These are phyloP conservation scores for Pristionchus mayeri DNA, from an alignment of 2,888 invertebrate species.

Conservation along the genomic window DNA sequence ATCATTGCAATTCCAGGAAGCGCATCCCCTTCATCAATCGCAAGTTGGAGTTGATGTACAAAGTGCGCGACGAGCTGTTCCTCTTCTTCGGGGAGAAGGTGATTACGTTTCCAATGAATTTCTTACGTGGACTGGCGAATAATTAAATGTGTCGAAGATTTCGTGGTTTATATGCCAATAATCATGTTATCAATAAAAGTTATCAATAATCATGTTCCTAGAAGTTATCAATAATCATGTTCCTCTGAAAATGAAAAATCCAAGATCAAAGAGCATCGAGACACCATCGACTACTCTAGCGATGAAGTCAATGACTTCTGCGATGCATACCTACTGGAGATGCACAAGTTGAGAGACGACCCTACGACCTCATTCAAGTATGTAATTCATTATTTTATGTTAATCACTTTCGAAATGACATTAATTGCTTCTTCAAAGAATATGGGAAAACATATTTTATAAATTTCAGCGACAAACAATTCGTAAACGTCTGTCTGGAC, in stretches of 20 bases:
- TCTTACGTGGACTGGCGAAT: too few relatives aligned
- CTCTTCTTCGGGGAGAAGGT: constrained; percentile 32
- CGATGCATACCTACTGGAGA: constrained; percentile 44
- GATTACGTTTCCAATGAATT: neutral
- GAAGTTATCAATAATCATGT: neutral
- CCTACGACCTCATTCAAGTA: neutral
- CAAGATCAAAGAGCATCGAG: neutral
- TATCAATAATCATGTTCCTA: too few relatives aligned
- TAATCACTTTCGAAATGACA: too few relatives aligned
- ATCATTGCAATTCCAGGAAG: neutral
- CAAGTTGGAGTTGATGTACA: neutral
- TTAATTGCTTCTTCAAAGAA: too few relatives aligned
- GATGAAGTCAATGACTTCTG: constrained; percentile 17
- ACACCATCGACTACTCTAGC: constrained; percentile 35
- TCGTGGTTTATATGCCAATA: too few relatives aligned
- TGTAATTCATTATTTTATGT: too few relatives aligned
- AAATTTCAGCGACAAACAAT: too few relatives aligned
- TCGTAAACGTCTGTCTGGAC: too few relatives aligned
- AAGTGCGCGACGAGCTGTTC: neutral
- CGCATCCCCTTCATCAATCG: constrained; percentile 2
- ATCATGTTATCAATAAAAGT: too few relatives aligned
- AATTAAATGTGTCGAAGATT: neutral
- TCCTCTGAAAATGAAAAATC: too few relatives aligned
- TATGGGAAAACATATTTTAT: too few relatives aligned
- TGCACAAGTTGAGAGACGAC: constrained; percentile 1